A percentile compares a stretch with the other conserved stretches of the same genome.
These are phyloP conservation scores for Machimus atricapillus DNA, from an alignment of 2,888 invertebrate genomes.

Conservation along the genomic window DNA sequence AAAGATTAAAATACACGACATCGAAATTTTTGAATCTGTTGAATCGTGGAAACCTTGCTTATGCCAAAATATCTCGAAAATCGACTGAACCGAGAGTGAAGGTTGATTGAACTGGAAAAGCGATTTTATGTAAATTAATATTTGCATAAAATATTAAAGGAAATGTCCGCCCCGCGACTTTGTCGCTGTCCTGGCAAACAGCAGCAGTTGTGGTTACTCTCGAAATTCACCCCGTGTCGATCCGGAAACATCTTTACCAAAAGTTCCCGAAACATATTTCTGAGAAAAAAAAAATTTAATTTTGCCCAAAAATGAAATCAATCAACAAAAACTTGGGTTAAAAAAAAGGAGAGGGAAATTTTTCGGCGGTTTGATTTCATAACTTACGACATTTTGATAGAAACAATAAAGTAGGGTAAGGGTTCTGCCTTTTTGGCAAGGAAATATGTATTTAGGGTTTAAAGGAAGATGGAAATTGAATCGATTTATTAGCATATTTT, in stretches of 20 bases:
- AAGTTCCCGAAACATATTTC: background rate
- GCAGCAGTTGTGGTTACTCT: background rate
- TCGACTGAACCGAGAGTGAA: conserved; percentile 1
- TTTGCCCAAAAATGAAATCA: background rate
- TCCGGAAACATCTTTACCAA: background rate
- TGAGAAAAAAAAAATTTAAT: background rate
- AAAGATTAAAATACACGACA: background rate
- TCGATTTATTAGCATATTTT: background rate
- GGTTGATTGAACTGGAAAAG: conserved; percentile 5
- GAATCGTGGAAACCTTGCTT: background rate
- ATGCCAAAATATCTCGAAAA: background rate
- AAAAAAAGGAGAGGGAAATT: background rate
- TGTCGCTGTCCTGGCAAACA: background rate
- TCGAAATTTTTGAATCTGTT: background rate
- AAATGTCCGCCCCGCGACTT: background rate
- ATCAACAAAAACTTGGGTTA: background rate
- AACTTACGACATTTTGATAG: background rate
- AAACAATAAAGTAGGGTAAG: background rate
- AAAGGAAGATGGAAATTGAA: background rate
- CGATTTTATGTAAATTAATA: conserved; percentile 6
- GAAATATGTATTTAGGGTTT: background rate
- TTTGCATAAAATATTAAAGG: conserved; percentile 15
- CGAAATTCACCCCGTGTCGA: background rate
- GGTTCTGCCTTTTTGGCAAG: background rate
- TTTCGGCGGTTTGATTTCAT: background rate